Evolutionary conservation across 2,888 invertebrate species (phyloP).

Genomic region (Cheilosia vernalis): DNA sequence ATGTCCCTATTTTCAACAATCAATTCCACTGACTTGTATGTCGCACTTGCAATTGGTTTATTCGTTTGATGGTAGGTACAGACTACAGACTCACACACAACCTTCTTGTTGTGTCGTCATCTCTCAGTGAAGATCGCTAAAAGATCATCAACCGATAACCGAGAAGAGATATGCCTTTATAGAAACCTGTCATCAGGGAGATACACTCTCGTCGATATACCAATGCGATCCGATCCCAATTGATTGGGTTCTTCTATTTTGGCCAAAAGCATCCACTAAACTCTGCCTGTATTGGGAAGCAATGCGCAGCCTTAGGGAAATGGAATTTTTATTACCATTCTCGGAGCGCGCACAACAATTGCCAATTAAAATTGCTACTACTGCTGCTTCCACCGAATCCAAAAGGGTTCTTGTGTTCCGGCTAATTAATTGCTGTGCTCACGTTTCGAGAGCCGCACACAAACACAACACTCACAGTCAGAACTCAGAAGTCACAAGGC

Average conservation of each 20-base stretch:
- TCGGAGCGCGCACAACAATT: conserved; percentile 79
- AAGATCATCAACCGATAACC: conserved; percentile 62
- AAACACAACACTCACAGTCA: conserved; percentile 75
- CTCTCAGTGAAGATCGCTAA: conserved; percentile 14
- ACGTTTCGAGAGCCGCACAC: conserved; percentile 76
- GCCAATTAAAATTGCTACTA: conserved; percentile 81
- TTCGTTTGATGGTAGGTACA: conserved; percentile 71
- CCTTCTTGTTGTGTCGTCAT: conserved; percentile 69
- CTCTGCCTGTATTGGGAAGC: conserved; percentile 14
- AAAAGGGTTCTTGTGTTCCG: conserved; percentile 79
- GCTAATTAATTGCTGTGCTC: conserved; percentile 81
- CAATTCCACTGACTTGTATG: conserved; percentile 45
- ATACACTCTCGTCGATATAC: conserved; percentile 39
- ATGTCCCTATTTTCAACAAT: conserved; percentile 3
- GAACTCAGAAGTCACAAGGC: conserved; percentile 22
- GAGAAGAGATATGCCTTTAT: conserved; percentile 41
- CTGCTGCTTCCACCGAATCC: conserved; percentile 78
- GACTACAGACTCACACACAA: conserved; percentile 53
- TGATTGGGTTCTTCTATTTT: conserved; percentile 66
- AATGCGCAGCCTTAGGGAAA: conserved; percentile 41
- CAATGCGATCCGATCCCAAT: conserved; percentile 43
- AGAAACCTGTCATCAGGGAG: conserved; percentile 42
- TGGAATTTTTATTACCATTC: conserved; percentile 80
- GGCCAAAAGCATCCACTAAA: conserved; percentile 43
- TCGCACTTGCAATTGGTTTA: conserved; percentile 68